These are phyloP conservation scores for Acrossocheilus fasciatus DNA, from an alignment of 2,797 vertebrate genomes.

Conservation along the genomic window DNA sequence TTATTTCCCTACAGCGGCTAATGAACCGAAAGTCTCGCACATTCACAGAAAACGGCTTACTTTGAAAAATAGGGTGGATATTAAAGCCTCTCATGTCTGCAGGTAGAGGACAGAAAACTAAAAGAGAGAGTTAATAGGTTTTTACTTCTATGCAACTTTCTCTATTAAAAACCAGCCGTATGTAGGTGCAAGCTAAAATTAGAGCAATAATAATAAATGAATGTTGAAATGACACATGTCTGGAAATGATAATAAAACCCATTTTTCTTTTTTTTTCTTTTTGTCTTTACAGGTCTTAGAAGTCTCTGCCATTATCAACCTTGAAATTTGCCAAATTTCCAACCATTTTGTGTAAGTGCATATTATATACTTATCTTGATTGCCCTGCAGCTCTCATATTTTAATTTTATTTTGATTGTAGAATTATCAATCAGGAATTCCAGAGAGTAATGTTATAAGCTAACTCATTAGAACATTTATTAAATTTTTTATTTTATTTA, in stretches of 20 bases:
- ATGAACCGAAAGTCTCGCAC: neutral
- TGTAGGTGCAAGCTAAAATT: neutral
- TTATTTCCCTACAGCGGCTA: neutral
- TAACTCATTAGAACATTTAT: neutral
- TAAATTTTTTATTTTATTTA: neutral
- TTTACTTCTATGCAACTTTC: neutral
- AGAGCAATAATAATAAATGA: neutral
- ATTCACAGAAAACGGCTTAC: neutral
- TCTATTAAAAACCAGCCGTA: neutral
- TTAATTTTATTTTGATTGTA: neutral
- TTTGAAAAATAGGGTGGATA: too few species aligned
- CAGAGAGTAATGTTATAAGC: neutral
- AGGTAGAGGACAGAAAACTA: neutral
- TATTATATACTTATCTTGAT: neutral
- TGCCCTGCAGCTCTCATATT: neutral
- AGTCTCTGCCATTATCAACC: conserved; percentile 23
- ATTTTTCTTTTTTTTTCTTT: neutral
- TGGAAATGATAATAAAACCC: neutral
- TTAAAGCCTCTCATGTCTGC: neutral
- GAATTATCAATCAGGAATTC: neutral
- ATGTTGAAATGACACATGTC: neutral
- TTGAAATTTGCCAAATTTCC: conserved; percentile 20
- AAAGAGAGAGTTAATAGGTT: neutral
- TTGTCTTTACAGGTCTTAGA: conserved; percentile 51
- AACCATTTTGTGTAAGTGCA: conserved; percentile 50